These are phyloP conservation scores for Meleagris gallopavo DNA, from an alignment of 2,113 vertebrate species.

Conservation along the genomic window DNA sequence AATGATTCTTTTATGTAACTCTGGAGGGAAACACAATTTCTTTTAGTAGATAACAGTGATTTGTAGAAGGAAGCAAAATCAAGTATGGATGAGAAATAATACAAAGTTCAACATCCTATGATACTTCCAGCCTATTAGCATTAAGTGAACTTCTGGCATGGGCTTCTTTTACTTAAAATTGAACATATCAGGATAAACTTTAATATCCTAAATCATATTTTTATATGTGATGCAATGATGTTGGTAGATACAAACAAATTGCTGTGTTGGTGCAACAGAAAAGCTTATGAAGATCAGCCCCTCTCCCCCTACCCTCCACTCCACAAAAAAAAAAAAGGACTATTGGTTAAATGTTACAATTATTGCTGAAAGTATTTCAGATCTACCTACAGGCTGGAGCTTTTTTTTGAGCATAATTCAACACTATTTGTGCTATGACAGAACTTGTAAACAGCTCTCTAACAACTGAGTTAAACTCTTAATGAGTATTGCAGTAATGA, in stretches of 20 bases:
- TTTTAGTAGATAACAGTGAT: neutral
- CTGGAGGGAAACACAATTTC: neutral
- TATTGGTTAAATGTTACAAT: rapidly evolving
- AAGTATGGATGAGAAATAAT: neutral
- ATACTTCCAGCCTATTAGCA: neutral
- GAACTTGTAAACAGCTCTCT: neutral
- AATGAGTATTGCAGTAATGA: neutral
- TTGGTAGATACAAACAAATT: neutral
- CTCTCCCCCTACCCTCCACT: too few species aligned
- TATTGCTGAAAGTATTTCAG: neutral
- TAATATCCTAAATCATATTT: neutral
- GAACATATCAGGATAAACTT: neutral
- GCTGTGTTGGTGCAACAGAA: neutral
- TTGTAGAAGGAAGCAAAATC: neutral
- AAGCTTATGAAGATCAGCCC: neutral
- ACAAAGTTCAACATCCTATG: neutral
- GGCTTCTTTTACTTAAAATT: neutral
- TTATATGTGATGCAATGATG: neutral
- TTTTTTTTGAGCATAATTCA: neutral
- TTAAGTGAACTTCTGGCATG: neutral
- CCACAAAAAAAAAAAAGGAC: neutral
- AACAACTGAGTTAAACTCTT: conserved; percentile 1
- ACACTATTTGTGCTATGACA: neutral
- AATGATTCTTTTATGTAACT: neutral
- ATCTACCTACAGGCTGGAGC: neutral